Conservation (phyloP, 2,888 invertebrate species). For the Odontocolon sp. region DNA sequence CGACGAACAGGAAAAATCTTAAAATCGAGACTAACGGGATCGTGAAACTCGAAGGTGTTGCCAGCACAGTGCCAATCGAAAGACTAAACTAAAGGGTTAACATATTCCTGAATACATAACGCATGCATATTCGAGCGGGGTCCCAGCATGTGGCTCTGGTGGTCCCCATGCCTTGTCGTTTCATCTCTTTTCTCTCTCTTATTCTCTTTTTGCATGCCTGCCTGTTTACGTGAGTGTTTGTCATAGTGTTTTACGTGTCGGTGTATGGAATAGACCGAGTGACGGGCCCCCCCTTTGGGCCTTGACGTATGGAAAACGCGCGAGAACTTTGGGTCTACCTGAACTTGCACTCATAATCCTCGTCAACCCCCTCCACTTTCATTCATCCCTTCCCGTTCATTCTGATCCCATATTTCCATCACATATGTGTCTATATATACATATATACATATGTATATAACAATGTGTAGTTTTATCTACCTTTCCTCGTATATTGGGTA, state of each 20-base stretch:
- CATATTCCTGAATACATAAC: constrained; percentile 79
- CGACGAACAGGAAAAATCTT: not conserved
- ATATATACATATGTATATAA: constrained; percentile 4
- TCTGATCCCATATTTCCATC: constrained; percentile 24
- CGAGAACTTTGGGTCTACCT: constrained; percentile 69
- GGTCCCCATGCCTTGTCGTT: constrained; percentile 49
- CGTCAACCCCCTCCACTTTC: constrained; percentile 42
- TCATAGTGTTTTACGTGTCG: constrained; percentile 49
- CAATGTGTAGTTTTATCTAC: constrained; percentile 24
- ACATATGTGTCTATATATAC: not conserved
- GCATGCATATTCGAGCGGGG: constrained; percentile 72
- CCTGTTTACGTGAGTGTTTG: constrained; percentile 57
- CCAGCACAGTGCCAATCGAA: constrained; percentile 77
- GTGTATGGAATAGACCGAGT: constrained; percentile 14
- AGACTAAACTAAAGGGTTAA: constrained; percentile 80
- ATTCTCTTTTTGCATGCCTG: constrained; percentile 55
- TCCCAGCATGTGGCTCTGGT: constrained; percentile 76
- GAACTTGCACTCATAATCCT: constrained; percentile 65
- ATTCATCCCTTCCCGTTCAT: constrained; percentile 40
- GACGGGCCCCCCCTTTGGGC: constrained; percentile 66
- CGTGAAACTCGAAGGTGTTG: constrained; percentile 72
- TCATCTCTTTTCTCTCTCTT: constrained; percentile 45
- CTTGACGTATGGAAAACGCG: constrained; percentile 69
- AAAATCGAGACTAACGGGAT: constrained; percentile 39
- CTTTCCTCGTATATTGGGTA: constrained; percentile 69